These are phyloP conservation scores for Mycteria americana DNA, from an alignment of 2,797 vertebrate genomes.

Conservation along the genomic window DNA sequence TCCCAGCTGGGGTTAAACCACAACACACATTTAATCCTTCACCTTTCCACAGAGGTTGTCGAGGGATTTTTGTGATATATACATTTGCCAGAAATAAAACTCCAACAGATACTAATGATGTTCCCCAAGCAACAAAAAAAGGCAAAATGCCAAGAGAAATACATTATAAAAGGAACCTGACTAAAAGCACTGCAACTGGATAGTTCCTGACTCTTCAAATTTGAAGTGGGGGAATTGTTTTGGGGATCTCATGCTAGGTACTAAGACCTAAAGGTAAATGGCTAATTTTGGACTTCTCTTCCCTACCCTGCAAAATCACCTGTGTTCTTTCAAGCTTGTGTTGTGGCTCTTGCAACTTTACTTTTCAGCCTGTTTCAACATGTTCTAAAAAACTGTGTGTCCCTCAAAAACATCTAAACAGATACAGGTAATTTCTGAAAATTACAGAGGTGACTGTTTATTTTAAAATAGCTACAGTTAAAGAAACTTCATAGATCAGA, in stretches of 20 bases:
- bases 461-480: not conserved
- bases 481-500: not conserved
- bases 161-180: not conserved
- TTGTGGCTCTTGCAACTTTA: not conserved
- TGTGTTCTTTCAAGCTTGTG: not conserved
- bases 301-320: not conserved
- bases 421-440: not conserved
- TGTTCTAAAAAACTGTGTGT: fast-evolving
- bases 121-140: not conserved
- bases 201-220: not conserved
- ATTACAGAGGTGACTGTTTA: not conserved
- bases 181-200: not conserved
- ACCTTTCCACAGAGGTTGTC: not conserved
- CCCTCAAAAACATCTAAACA: not conserved
- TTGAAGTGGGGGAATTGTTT: not conserved
- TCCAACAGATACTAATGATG: not conserved
- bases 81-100: not conserved
- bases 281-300: not conserved
- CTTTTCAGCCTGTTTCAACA: not conserved
- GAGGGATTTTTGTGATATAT: not conserved
- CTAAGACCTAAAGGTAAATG: not conserved
- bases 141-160: not conserved
- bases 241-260: not conserved
- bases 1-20: too few species aligned
- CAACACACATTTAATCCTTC: not conserved